Evolutionary conservation across 2,113 vertebrate species (phyloP).

Genomic region (Caranx ignobilis): DNA sequence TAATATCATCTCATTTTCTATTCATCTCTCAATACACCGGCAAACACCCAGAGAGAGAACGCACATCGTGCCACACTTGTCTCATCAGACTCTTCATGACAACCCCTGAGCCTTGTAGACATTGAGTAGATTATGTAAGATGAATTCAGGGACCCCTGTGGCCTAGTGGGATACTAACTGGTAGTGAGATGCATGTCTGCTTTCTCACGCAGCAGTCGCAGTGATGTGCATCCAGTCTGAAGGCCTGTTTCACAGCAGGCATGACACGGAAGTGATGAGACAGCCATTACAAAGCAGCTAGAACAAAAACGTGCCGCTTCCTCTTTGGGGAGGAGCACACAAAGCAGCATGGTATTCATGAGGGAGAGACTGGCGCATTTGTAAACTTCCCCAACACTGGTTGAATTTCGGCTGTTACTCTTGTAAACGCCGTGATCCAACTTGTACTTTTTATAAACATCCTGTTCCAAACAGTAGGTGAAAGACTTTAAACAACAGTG

Average conservation of each 20-base stretch:
- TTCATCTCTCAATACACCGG: background rate
- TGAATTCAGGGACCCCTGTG: constrained; percentile 32
- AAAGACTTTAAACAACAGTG: no score
- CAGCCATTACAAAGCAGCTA: constrained; percentile 34
- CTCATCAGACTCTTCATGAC: constrained; percentile 34
- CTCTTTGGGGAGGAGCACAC: constrained; percentile 14
- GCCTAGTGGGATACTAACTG: constrained; percentile 40
- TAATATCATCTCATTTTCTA: constrained; percentile 9
- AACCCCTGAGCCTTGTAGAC: constrained; percentile 18
- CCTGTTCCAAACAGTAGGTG: background rate
- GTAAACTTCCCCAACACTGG: background rate
- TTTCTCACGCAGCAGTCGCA: constrained; percentile 37
- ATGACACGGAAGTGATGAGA: constrained; percentile 36
- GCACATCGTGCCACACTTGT: background rate
- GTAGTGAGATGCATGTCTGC: constrained; percentile 45
- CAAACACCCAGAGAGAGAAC: constrained; percentile 29
- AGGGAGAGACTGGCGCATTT: no score
- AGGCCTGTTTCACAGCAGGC: constrained; percentile 47
- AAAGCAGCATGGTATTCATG: background rate
- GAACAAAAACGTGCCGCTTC: background rate
- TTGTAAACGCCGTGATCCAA: no score
- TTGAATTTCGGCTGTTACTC: background rate
- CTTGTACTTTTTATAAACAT: no score
- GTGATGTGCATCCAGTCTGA: constrained; percentile 27
- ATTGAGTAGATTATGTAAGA: constrained; percentile 41